Evolutionary conservation across 2,113 vertebrate genomes (phyloP), one percentile per base, ranked within the genome.

Genomic region (Corythoichthys haematopterus): DNA sequence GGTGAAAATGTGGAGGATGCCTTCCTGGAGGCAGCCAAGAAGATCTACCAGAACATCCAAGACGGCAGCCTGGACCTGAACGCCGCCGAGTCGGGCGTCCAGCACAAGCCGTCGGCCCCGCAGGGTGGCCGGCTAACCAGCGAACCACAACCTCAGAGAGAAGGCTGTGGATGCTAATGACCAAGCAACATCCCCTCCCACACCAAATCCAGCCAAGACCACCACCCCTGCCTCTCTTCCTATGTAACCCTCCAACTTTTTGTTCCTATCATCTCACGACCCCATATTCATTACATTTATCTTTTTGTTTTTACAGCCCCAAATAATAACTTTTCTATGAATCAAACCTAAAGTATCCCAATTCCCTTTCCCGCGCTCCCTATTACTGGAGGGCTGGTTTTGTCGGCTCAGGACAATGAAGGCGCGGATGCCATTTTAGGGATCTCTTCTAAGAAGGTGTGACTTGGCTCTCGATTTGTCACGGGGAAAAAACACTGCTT

Each of bases 31-130:
- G 96, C 97, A 3, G 96, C 96, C 65, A 99, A 99, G 93, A 99
- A 98, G 80, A 98, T 99, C 91, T 99, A 98, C 88, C 97, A 99
- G 94, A 99, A 99, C 74, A 99, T 99, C 88, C 97, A 99, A 83
- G 97, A 99, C 1, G 97, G 97, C 68, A 99, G 97, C 90, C 92
- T 99, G 93, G 97, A 98, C 88, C 94, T 98, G 89, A 99, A 99
- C 16, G 97, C 97, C 0, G 97, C 97, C 0, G 97, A 99, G 72
- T 98, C 97, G 0, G 97, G 97, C 0, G 97, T 99, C 72, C 96
- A 98, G 89, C 97, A 98, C 88, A 99, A 99, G 92, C 97, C 96
- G 0, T 98, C 96, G 0, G 96, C 97, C 65, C 96, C 97, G 0
- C 97, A 98, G 85, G 96, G 95, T 0, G 96, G 96, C 40, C 93